phyloP scores from a whole-genome alignment of 2,797 vertebrate species.

The Pelobates cultripes region DNA sequence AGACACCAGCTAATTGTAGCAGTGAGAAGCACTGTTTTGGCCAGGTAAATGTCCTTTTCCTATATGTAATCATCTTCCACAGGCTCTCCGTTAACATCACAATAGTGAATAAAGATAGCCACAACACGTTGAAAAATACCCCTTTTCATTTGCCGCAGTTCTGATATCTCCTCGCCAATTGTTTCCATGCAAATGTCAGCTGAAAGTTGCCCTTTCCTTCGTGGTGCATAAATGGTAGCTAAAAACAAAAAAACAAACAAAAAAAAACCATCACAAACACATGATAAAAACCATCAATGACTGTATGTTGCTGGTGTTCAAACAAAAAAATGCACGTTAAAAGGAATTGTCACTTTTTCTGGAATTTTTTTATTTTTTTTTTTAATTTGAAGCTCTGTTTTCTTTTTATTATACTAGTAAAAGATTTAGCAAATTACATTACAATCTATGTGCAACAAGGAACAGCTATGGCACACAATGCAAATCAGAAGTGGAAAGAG shows the following conservation, averaged over 20 bases:
- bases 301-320: no score
- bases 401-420: no score
- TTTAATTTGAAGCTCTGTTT: no score
- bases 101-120: conserved; percentile 96
- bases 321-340: no score
- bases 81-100: conserved; percentile 93
- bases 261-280: no score
- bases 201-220: conserved; percentile 95
- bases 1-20: conserved; percentile 56
- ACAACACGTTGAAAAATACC: conserved; percentile 95
- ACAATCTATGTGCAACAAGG: no score
- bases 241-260: background rate
- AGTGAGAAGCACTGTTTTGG: conserved; percentile 43
- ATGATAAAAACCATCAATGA: no score
- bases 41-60: conserved; percentile 28
- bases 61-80: conserved; percentile 96
- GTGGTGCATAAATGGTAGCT: conserved; percentile 96
- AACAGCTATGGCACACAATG: no score
- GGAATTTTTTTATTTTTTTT: no score
- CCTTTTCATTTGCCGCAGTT: conserved; percentile 86
- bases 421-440: no score
- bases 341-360: no score
- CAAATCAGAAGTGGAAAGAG: no score
- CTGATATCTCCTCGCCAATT: conserved; percentile 96
- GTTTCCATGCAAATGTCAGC: conserved; percentile 99